Conservation (phyloP, 1,140 invertebrate genomes). For the Bombus pyrosoma region DNA sequence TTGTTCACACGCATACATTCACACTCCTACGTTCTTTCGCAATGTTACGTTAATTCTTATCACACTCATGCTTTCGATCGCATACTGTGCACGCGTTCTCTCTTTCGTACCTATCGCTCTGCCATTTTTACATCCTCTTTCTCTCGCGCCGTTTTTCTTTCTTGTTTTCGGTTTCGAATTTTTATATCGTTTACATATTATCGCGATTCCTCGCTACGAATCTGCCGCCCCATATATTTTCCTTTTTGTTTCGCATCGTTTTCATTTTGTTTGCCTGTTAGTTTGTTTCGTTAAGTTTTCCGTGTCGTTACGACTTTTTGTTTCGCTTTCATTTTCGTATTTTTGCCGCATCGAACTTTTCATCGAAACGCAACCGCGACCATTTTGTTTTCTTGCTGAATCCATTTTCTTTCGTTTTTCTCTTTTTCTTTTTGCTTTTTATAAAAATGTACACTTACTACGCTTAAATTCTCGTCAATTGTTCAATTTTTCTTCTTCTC, state of each 20-base stretch:
- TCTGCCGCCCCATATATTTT: conserved; percentile 56
- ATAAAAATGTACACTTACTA: conserved; percentile 76
- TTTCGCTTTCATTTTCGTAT: background rate
- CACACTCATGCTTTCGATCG: conserved; percentile 34
- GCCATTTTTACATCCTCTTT: conserved; percentile 52
- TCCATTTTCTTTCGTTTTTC: background rate
- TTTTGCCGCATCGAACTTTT: conserved; percentile 50
- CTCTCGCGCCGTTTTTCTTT: conserved; percentile 45
- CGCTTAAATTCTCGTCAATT: conserved; percentile 64
- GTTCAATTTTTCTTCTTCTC: conserved; percentile 53
- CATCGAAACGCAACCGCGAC: conserved; percentile 72
- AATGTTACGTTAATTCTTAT: background rate
- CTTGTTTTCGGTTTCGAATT: conserved; percentile 57
- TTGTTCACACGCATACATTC: conserved; percentile 10
- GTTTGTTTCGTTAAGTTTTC: conserved; percentile 18
- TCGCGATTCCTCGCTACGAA: conserved; percentile 67
- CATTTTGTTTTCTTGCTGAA: conserved; percentile 14
- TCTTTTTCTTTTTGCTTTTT: background rate
- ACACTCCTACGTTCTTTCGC: conserved; percentile 54
- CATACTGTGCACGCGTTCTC: conserved; percentile 36
- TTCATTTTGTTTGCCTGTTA: conserved; percentile 2
- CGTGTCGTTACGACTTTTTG: too few species aligned
- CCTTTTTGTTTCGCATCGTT: conserved; percentile 18
- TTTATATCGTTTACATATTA: conserved; percentile 56
- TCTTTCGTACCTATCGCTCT: conserved; percentile 53